Base-by-base conservation (phyloP, 2,797 vertebrate genomes). In the Brachyrhaphis roseni region DNA sequence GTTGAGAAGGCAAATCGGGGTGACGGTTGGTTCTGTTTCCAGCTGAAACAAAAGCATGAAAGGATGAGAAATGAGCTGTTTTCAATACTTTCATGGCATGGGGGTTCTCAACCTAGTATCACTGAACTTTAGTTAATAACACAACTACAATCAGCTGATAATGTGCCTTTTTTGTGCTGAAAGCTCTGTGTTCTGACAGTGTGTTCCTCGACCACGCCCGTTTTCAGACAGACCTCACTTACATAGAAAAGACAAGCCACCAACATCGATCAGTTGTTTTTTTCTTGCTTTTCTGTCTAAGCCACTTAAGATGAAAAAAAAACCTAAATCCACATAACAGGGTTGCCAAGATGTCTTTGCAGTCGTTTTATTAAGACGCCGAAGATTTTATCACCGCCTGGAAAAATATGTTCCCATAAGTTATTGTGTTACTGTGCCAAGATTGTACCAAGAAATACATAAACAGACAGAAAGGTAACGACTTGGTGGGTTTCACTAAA, bases 1-100 rank as follows among this genome's bases (percentile, higher is more conserved):
- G 77, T 82, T 86, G 82, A 87, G 53, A 82, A 64, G 71, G 66
- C 8, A 34, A 64, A 80, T 87, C 73, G 28, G 36, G 78, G 23
- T 39, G 41, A 6, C 34, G 75, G 81, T 82, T 53, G 49, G 8
- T 10, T 26, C 49, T 26, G 8, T 26, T 23, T 45, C 72, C 82
- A 74, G 12, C 79, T 83, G 34, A 77, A 5, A 49, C 75, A 53
- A 70, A 77, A 36, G 68, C 11, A 34, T 71, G 78, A 39, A 8
- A 57, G 71, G 49, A 53, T 66, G 43, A 77, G 59, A 81, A 13
- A 49, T 70, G 45, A 41, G 20, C 49, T 5, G 1, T 68, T 68
- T 10, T 39, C 36, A 26, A 41, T 68, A 41, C 11, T 39, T 20
- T 39, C 23, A 26, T 41, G 64, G 64, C 8, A 5, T 36, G 4